Evolutionary conservation across 2,888 invertebrate genomes (phyloP), one percentile per base, ranked within the genome.

Genomic region (Petrolisthes manimaculis): DNA sequence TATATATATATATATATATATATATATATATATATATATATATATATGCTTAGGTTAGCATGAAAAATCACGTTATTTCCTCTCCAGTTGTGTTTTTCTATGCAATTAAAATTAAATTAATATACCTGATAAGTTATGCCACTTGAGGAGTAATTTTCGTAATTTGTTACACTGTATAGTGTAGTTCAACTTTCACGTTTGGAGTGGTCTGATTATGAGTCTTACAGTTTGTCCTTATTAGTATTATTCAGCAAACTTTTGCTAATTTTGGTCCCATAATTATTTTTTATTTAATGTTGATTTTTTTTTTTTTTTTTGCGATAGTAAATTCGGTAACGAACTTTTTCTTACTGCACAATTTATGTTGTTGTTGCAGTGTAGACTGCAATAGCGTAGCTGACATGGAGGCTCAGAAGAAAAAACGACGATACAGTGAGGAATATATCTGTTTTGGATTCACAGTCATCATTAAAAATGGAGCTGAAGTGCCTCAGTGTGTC

Each of bases 391-490:
- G 61, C 14, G 37, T 75, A 84, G 84, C 56, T 84, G 75, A 75
- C n/a, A 84, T 84, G 84, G 84, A 84, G 75, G 9, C 84, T 74
- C 84, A 54, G 24, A 75, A 84, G 55, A 82, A 75, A 55, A 75
- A 74, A 75, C 18, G 54, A 84, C 84, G 55, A 21, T 84, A 84
- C 84, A 84, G 84, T 84, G 54, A 84, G 84, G 74, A 84, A 55
- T 84, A 84, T 84, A 75, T 84, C 4, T 75, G 37, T 74, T 84
- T 84, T 83, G 84, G 84, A 75, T 84, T 84, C 84, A 83, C 83
- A 75, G 55, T 84, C 75, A 84, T 74, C n/a, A 84, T 84, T 75
- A 84, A 84, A 84, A 55, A 84, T 84, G 84, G 84, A 84, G 75
- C 84, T 84, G 85, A 78, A 85, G 67, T 85, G 69, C 67, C 67